phyloP scores from a whole-genome alignment of 1,140 invertebrate species.

The Ips typographus region DNA sequence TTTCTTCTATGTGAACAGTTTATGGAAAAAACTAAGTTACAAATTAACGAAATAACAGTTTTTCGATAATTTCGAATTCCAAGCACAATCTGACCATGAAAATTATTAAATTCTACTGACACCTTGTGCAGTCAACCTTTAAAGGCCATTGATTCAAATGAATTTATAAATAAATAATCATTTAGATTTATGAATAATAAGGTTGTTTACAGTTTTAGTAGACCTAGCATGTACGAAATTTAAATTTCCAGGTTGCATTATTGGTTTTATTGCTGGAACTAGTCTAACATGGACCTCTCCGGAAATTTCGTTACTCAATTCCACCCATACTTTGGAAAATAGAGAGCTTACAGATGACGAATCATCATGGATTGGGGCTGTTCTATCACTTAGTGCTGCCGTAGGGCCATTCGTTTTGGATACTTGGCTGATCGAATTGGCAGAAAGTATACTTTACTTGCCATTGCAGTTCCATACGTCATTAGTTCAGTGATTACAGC shows the following conservation, averaged over 20 bases:
- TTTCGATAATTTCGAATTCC: no score
- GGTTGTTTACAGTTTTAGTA: background rate
- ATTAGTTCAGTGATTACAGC: conserved; percentile 35
- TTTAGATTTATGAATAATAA: background rate
- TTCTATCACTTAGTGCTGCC: conserved; percentile 78
- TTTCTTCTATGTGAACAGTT: no score
- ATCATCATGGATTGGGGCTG: conserved; percentile 48
- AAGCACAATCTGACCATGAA: no score
- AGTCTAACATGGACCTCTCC: conserved; percentile 46
- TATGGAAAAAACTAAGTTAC: no score
- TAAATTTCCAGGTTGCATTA: conserved; percentile 2
- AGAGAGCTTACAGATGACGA: conserved; percentile 23
- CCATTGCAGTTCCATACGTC: conserved; percentile 48
- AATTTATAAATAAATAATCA: background rate
- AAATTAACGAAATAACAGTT: no score
- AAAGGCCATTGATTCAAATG: background rate
- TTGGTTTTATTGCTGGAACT: conserved; percentile 38
- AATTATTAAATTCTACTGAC: background rate
- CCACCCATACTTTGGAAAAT: conserved; percentile 40
- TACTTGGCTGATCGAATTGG: conserved; percentile 52
- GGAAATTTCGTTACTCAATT: conserved; percentile 37
- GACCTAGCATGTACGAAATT: background rate
- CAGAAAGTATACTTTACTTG: conserved; percentile 52
- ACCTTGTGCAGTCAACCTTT: background rate
- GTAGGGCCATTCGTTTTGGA: conserved; percentile 46